phyloP scores from a whole-genome alignment of 2,888 invertebrate genomes.

The Amphipoea lucens region DNA sequence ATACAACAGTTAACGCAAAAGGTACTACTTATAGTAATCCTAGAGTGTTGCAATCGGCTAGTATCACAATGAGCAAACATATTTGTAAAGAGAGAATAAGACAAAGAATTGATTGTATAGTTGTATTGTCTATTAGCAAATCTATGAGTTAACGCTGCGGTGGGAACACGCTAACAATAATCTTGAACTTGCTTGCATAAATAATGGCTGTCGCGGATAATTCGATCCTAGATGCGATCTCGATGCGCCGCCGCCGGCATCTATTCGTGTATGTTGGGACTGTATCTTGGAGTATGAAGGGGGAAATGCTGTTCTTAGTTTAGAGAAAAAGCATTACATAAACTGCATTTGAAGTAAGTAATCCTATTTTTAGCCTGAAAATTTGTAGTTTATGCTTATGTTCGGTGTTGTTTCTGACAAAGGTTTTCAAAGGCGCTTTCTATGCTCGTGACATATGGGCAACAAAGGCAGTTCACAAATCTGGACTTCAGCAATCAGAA shows the following conservation, averaged over 20 bases:
- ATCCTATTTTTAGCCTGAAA: not conserved
- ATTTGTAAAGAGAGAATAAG: slow-evolving; percentile 41
- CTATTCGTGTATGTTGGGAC: slow-evolving; percentile 21
- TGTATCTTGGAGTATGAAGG: slow-evolving; percentile 29
- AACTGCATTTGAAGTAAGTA: not conserved
- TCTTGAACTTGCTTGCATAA: slow-evolving; percentile 64
- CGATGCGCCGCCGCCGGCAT: slow-evolving; percentile 51
- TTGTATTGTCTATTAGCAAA: slow-evolving; percentile 55
- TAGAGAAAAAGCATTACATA: not conserved
- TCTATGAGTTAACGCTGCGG: slow-evolving; percentile 49
- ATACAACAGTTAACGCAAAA: not conserved
- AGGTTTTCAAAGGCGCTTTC: not conserved
- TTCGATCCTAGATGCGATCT: slow-evolving; percentile 57
- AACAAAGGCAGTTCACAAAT: not conserved
- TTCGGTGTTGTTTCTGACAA: not conserved
- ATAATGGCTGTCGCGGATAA: slow-evolving; percentile 55
- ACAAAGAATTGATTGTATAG: slow-evolving; percentile 54
- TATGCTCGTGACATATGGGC: too few species aligned
- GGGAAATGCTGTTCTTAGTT: slow-evolving; percentile 8
- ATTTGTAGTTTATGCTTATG: not conserved
- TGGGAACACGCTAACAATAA: slow-evolving; percentile 61
- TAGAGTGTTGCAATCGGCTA: slow-evolving; percentile 22
- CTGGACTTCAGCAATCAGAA: not conserved
- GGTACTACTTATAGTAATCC: not conserved
- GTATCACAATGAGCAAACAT: slow-evolving; percentile 34